phyloP scores from a whole-genome alignment of 92 coral and sea anemone species.

The Metridium senile region DNA sequence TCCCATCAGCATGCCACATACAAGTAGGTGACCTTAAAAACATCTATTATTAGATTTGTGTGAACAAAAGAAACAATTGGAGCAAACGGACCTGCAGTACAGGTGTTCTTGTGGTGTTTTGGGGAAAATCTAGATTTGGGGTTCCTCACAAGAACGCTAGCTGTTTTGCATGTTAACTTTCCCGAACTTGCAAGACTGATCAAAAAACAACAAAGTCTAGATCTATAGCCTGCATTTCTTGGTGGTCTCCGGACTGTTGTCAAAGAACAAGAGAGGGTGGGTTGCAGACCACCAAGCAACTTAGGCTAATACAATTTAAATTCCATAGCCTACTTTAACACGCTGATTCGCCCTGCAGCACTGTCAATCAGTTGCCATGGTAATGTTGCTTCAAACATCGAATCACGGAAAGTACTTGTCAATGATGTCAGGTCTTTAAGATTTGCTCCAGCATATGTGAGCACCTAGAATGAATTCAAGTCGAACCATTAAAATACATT shows the following conservation, averaged over 20 bases:
- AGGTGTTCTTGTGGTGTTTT: too few relatives aligned
- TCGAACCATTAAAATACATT: not conserved
- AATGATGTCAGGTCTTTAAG: slow-evolving; percentile 44
- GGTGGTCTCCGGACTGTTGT: too few relatives aligned
- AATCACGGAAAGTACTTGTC: slow-evolving; percentile 71
- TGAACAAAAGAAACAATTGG: not conserved
- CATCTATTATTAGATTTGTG: not conserved
- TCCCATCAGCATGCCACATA: slow-evolving; percentile 84
- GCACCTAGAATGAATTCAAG: slow-evolving; percentile 40
- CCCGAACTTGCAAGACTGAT: too few relatives aligned
- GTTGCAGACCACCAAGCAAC: too few relatives aligned
- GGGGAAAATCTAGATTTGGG: too few relatives aligned
- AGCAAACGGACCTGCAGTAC: not conserved
- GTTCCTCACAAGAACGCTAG: too few relatives aligned
- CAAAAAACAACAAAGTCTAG: too few relatives aligned
- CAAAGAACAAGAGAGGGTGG: too few relatives aligned
- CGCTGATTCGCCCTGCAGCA: slow-evolving; percentile 91
- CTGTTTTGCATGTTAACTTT: too few relatives aligned
- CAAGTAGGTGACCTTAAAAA: slow-evolving; percentile 73
- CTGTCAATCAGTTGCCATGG: slow-evolving; percentile 98
- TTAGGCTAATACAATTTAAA: too few relatives aligned
- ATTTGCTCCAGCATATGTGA: slow-evolving; percentile 61
- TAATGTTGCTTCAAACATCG: slow-evolving; percentile 76
- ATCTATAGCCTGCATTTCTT: too few relatives aligned
- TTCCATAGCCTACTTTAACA: slow-evolving; percentile 73